Evolutionary conservation across 37 sponge, comb jelly and placozoan species (phyloP).

Genomic region (Axinella damicornis): DNA sequence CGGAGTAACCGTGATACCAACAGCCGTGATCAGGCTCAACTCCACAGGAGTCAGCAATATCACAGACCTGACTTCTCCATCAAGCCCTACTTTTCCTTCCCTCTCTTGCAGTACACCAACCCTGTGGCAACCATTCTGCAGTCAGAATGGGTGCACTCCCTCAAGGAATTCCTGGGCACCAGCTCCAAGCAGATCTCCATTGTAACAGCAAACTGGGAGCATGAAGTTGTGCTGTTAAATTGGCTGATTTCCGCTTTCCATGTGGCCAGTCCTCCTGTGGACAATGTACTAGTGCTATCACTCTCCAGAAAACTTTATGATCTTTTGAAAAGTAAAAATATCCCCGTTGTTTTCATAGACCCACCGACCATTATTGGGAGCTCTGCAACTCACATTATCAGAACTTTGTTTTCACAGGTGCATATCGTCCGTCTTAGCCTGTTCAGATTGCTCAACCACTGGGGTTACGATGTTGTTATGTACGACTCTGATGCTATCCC

Average conservation of each 20-base stretch:
- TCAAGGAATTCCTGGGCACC: slow-evolving; percentile 1
- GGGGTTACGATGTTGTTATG: slow-evolving; percentile 28
- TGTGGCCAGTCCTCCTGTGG: background rate
- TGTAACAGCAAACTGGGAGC: slow-evolving; percentile 20
- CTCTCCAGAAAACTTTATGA: slow-evolving; percentile 11
- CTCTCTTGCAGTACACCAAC: slow-evolving; percentile 12
- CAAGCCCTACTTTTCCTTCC: slow-evolving; percentile 3
- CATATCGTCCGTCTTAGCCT: slow-evolving; percentile 17
- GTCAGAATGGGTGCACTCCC: slow-evolving; percentile 1
- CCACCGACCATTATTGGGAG: background rate
- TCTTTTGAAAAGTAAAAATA: background rate
- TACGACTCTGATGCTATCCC: slow-evolving; percentile 24
- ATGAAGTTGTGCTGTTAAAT: slow-evolving; percentile 8
- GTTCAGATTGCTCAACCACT: slow-evolving; percentile 29
- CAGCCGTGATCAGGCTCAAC: too few species aligned
- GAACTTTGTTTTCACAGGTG: background rate
- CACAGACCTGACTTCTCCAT: background rate
- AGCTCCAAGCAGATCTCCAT: background rate
- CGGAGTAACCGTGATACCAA: too few species aligned
- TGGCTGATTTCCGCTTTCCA: slow-evolving; percentile 21
- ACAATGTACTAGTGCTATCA: slow-evolving; percentile 9
- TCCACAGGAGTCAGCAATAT: background rate
- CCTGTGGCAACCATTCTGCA: background rate
- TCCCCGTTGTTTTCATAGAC: background rate
- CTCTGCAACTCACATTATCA: background rate